Evolutionary conservation across 2,888 invertebrate genomes (phyloP), one percentile per base, ranked within the genome.

Genomic region (Agrotis puta): DNA sequence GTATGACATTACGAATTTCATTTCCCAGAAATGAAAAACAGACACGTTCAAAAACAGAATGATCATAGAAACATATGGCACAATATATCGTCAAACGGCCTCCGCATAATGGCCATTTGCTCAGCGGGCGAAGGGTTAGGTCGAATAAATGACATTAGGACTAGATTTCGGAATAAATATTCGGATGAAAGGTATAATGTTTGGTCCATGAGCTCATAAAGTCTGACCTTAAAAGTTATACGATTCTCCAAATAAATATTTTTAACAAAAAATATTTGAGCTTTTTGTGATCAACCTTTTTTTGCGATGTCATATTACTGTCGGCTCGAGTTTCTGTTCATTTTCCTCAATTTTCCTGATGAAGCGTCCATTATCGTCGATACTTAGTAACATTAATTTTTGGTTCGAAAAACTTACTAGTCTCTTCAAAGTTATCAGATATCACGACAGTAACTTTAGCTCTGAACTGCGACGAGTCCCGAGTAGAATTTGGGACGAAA

Each of bases 11-110:
- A 45, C 24, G 22, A 20, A 64, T 62, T 54, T 57, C 13, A 54
- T 71, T 43, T 64, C 50, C 62, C n/a, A 53, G 18, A 50, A 65
- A 73, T 71, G 63, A 71, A 74, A 61, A 81, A 79, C 64, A 77
- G 72, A 82, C 85, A 83, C 84, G 88, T 83, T 78, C 45, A 47
- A 74, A 87, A 84, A 66, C 77, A 70, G 62, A 85, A 85, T 85
- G 84, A 78, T 86, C 83, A 88, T 85, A 86, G 84, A 85, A 85
- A 88, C 88, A 84, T 77, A 85, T 87, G 86, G 81, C 67, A 75
- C 72, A 24, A 78, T 81, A 69, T 75, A 67, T 70, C 64, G 70
- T 62, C 43, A 61, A 74, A 74, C 50, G 45, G 69, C 67, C 67
- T 57, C 64, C 54, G 57, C 48, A 59, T 74, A 75, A 83, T 68